Evolutionary conservation across 1,140 invertebrate species (phyloP).

Genomic region (Rhagoletis pomonella): DNA sequence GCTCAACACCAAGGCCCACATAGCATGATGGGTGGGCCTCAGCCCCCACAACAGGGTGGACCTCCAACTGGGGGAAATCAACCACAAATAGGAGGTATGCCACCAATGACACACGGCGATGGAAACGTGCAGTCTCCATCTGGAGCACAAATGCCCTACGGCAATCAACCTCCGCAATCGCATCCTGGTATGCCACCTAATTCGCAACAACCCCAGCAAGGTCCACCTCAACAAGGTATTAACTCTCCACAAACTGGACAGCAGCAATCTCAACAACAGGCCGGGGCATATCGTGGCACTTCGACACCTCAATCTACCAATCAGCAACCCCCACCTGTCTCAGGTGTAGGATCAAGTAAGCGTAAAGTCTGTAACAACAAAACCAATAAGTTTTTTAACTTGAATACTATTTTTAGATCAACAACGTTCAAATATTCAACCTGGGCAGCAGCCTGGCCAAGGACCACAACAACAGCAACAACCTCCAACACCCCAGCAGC

Average conservation of each 20-base stretch:
- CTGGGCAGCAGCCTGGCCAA: slow-evolving; percentile 61
- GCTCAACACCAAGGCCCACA: slow-evolving; percentile 75
- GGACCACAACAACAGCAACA: slow-evolving; percentile 55
- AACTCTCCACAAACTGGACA: slow-evolving; percentile 59
- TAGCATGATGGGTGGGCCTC: slow-evolving; percentile 73
- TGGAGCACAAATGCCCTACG: slow-evolving; percentile 68
- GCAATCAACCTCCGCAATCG: slow-evolving; percentile 63
- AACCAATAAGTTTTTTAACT: not conserved
- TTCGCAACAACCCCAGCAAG: slow-evolving; percentile 75
- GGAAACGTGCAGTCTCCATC: slow-evolving; percentile 62
- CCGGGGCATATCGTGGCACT: slow-evolving; percentile 38
- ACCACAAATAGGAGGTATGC: slow-evolving; percentile 60
- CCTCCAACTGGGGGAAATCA: slow-evolving; percentile 53
- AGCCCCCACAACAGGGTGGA: slow-evolving; percentile 60
- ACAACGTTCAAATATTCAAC: slow-evolving; percentile 64
- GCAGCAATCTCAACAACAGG: slow-evolving; percentile 62
- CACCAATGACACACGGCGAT: slow-evolving; percentile 60
- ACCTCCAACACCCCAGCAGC: slow-evolving; percentile 48
- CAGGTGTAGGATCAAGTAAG: slow-evolving; percentile 67
- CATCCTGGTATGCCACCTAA: slow-evolving; percentile 71
- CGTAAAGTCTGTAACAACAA: slow-evolving; percentile 60
- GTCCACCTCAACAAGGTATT: slow-evolving; percentile 60
- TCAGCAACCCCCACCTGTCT: slow-evolving; percentile 61
- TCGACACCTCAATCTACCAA: slow-evolving; percentile 60
- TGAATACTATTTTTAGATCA: slow-evolving; percentile 62